phyloP scores from a whole-genome alignment of 2,888 invertebrate species.

The Nesidiocoris tenuis region DNA sequence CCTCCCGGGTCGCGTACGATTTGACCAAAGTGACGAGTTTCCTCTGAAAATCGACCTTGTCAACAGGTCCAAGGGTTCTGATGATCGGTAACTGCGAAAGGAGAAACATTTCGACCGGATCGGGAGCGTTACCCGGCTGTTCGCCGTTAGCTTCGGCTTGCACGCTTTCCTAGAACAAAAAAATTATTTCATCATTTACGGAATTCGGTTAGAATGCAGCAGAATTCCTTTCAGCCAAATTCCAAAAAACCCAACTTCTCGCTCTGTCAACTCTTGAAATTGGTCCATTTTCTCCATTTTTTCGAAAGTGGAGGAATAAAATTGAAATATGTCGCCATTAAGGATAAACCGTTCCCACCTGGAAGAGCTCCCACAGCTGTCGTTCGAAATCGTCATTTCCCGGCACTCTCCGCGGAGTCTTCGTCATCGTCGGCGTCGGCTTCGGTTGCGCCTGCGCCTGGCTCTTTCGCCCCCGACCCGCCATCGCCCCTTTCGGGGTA shows the following conservation, averaged over 20 bases:
- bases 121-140: neutral
- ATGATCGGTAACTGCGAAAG: neutral
- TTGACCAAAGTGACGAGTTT: neutral
- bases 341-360: too few species aligned
- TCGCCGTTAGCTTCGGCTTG: neutral
- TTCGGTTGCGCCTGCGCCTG: neutral
- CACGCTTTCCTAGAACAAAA: too few species aligned
- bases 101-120: neutral
- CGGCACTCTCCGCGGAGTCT: neutral
- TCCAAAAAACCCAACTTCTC: too few species aligned
- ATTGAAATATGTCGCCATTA: too few species aligned
- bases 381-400: neutral
- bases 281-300: too few species aligned
- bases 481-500: neutral
- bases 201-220: too few species aligned
- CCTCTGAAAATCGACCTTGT: neutral
- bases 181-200: too few species aligned
- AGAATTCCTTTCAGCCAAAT: too few species aligned
- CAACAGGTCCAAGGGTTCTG: neutral
- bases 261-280: too few species aligned
- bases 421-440: neutral
- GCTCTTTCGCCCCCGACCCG: neutral
- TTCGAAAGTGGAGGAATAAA: too few species aligned
- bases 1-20: neutral
- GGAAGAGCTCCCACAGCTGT: neutral